A percentile compares a stretch with the other conserved stretches of the same genome.
These are phyloP conservation scores for Hippocampus zosterae DNA, from an alignment of 2,113 vertebrate species.

Conservation along the genomic window DNA sequence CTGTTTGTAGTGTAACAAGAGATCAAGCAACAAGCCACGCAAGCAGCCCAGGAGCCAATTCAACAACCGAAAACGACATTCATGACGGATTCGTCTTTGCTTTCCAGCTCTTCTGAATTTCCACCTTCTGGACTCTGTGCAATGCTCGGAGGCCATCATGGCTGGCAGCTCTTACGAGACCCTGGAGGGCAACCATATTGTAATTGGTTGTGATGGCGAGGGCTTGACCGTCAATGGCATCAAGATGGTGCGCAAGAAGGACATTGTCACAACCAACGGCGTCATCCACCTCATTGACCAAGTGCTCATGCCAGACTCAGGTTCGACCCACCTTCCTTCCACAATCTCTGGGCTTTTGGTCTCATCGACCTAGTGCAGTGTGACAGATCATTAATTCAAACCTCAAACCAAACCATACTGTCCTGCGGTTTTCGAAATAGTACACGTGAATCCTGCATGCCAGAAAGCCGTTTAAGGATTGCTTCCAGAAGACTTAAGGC, in stretches of 20 bases:
- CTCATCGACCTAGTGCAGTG: no score
- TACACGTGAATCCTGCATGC: neutral
- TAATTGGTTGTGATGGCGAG: conserved; percentile 92
- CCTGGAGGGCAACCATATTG: conserved; percentile 85
- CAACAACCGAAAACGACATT: neutral
- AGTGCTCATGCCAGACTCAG: conserved; percentile 93
- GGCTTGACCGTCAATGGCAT: conserved; percentile 90
- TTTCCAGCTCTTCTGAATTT: conserved; percentile 85
- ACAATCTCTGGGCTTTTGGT: no score
- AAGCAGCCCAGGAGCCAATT: neutral
- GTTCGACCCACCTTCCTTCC: conserved; percentile 67
- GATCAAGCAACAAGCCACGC: neutral
- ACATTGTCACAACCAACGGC: conserved; percentile 91
- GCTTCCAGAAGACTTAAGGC: neutral
- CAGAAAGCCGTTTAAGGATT: no score
- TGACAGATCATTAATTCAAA: no score
- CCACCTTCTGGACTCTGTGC: conserved; percentile 86
- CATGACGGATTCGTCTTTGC: conserved; percentile 4
- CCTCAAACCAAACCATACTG: no score
- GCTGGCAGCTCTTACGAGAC: conserved; percentile 84
- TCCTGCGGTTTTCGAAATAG: neutral
- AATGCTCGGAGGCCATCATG: conserved; percentile 94
- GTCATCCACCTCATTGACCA: conserved; percentile 91
- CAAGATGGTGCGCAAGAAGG: conserved; percentile 91
- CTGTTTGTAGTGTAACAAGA: conserved; percentile 21